Evolutionary conservation across 1,140 invertebrate genomes (phyloP).

Genomic region (Rhyzopertha dominica): DNA sequence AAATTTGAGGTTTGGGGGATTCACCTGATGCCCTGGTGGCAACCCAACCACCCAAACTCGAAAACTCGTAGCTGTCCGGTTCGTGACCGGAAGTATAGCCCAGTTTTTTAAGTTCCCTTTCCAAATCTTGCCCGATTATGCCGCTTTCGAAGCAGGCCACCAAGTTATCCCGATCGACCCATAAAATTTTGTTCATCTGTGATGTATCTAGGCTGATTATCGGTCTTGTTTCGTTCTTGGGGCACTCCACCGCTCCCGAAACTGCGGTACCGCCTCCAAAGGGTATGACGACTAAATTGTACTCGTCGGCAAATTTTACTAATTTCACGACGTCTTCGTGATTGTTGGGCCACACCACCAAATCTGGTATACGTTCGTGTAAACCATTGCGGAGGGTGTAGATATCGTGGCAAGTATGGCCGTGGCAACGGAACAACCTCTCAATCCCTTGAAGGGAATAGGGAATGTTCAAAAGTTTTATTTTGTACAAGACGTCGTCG

Average conservation of each 20-base stretch:
- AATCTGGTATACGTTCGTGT: constrained; percentile 83
- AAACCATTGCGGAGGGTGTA: constrained; percentile 61
- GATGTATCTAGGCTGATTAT: constrained; percentile 92
- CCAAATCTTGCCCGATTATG: constrained; percentile 92
- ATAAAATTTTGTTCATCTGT: constrained; percentile 94
- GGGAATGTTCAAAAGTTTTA: constrained; percentile 59
- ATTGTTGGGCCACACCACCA: constrained; percentile 86
- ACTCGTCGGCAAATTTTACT: constrained; percentile 68
- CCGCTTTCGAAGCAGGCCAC: constrained; percentile 80
- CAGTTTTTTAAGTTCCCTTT: constrained; percentile 63
- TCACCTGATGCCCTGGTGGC: constrained; percentile 83
- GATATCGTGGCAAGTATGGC: constrained; percentile 91
- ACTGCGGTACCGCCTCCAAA: constrained; percentile 97
- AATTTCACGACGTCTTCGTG: constrained; percentile 81
- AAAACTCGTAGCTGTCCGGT: constrained; percentile 97
- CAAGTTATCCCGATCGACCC: constrained; percentile 88
- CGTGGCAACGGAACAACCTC: constrained; percentile 86
- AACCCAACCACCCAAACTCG: constrained; percentile 97
- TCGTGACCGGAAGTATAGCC: constrained; percentile 88
- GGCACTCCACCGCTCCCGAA: constrained; percentile 85
- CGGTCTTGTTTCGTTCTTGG: constrained; percentile 69
- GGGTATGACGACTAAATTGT: constrained; percentile 85
- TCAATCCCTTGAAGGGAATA: constrained; percentile 77
- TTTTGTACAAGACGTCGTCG: constrained; percentile 55
- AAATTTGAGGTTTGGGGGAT: background rate